Percentiles rank a stretch among this genome's conserved stretches.
phyloP scores from a whole-genome alignment of 2,797 vertebrate species.

The Sardinella longiceps region DNA sequence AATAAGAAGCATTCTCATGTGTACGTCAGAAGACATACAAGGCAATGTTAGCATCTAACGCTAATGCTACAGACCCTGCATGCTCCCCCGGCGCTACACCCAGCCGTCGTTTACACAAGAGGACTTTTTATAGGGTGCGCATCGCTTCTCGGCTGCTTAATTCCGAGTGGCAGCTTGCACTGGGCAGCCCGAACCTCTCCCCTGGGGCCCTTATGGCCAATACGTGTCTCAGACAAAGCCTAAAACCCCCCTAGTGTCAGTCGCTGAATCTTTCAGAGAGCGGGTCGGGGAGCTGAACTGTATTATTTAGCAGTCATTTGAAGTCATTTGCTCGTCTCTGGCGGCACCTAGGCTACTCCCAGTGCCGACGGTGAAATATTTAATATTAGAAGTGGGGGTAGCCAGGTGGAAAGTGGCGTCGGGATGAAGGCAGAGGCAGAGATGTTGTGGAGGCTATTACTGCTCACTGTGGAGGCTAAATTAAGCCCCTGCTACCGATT shows the following conservation, averaged over 20 bases:
- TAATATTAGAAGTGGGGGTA: conserved; percentile 12
- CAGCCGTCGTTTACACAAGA: background rate
- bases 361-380: background rate
- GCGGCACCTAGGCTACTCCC: conserved; percentile 10
- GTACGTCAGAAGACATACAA: background rate
- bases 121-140: background rate
- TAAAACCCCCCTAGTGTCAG: background rate
- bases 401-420: conserved; percentile 13
- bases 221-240: conserved; percentile 1
- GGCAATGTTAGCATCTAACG: background rate
- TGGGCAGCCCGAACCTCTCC: background rate
- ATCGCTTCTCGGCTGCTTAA: conserved; percentile 13
- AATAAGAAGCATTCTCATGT: background rate
- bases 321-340: background rate
- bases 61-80: background rate
- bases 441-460: background rate
- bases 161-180: background rate
- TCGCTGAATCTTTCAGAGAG: background rate
- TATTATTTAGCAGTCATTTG: conserved; percentile 30
- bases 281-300: conserved; percentile 22
- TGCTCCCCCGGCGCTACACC: background rate
- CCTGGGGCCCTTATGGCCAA: background rate
- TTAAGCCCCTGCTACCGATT: background rate
- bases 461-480: background rate
- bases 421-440: background rate